Evolutionary conservation across 2,797 vertebrate species (phyloP).

Genomic region (Esox masquinongy): DNA sequence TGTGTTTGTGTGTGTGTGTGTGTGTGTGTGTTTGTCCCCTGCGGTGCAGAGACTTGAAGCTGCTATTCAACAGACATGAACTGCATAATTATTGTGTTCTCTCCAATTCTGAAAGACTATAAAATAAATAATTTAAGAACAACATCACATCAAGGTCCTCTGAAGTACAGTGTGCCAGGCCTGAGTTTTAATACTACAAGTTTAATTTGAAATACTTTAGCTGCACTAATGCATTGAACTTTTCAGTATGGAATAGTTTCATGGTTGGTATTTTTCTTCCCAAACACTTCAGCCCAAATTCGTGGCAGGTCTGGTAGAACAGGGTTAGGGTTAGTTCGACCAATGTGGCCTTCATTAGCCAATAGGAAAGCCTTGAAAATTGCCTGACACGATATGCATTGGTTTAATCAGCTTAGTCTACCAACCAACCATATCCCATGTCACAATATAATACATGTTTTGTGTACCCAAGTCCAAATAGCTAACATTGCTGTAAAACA

Average conservation of each 20-base stretch:
- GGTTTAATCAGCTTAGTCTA: no score
- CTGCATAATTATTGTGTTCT: conserved; percentile 28
- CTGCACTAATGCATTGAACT: not conserved
- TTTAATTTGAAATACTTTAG: not conserved
- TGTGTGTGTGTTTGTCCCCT: not conserved
- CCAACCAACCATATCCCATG: no score
- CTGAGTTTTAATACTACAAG: not conserved
- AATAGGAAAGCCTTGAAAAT: no score
- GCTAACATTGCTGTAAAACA: no score
- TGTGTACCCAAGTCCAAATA: no score
- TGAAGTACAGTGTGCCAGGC: not conserved
- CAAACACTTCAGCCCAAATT: no score
- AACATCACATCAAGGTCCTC: conserved; percentile 11
- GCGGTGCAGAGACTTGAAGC: not conserved
- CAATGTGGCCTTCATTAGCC: no score
- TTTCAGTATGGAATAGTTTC: not conserved
- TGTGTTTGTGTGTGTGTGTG: not conserved
- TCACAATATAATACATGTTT: no score
- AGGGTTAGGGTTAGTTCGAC: no score
- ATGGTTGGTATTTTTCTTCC: no score
- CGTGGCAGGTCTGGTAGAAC: no score
- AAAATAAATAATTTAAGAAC: not conserved
- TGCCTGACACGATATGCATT: no score
- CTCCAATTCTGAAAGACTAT: conserved; percentile 7
- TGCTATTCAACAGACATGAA: conserved; percentile 18